phyloP scores from a whole-genome alignment of 2,888 invertebrate species.

The Microctonus brassicae region DNA sequence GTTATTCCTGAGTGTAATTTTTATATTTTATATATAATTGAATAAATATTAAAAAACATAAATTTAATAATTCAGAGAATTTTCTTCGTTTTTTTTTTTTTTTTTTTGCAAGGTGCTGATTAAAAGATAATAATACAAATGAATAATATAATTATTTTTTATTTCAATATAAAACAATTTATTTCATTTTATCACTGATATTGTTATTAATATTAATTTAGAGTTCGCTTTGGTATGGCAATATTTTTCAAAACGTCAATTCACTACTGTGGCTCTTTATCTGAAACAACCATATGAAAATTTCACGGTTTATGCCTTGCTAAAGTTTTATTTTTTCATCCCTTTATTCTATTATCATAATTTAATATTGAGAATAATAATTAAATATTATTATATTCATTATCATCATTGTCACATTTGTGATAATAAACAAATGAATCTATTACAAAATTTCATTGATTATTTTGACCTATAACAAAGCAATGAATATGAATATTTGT shows the following conservation, averaged over 20 bases:
- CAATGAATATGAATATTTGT: background rate
- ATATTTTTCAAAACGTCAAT: no score
- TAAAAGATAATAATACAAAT: background rate
- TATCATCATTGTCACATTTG: background rate
- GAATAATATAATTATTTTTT: background rate
- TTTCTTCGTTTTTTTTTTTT: background rate
- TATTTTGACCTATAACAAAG: no score
- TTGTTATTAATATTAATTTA: constrained; percentile 6
- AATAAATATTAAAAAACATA: background rate
- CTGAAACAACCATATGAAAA: no score
- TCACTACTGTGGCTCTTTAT: no score
- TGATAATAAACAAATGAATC: background rate
- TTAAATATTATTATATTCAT: background rate
- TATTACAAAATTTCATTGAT: background rate
- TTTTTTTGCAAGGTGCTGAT: constrained; percentile 15
- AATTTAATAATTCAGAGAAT: background rate
- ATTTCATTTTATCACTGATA: constrained; percentile 7
- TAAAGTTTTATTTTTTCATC: background rate
- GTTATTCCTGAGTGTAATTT: no score
- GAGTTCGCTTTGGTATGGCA: constrained; percentile 27
- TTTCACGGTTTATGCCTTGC: no score
- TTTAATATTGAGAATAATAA: constrained; percentile 2
- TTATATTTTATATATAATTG: no score
- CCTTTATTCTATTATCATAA: background rate
- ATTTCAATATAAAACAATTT: constrained; percentile 7